Evolutionary conservation across 2,113 vertebrate genomes (phyloP), one percentile per base, ranked within the genome.

Genomic region (Corythaixoides concolor): DNA sequence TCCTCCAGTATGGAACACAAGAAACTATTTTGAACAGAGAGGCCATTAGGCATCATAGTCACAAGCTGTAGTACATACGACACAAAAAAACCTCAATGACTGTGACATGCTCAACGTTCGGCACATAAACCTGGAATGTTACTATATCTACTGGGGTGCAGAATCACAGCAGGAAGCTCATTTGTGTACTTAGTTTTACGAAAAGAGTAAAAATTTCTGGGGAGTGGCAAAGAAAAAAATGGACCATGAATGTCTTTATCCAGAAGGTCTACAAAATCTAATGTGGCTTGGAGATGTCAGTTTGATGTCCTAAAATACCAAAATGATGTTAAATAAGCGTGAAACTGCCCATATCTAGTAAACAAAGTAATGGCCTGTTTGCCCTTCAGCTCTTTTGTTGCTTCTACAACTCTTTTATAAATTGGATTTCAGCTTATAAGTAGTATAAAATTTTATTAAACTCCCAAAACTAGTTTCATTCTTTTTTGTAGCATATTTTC

Each of bases 171-270:
- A 88, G 63, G 11, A 53, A 62, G 2, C 5, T n/a, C 64, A n/a
- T 56, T 62, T 73, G 4, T 73, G 11, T 33, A n/a, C 11, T 49
- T 63, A 12, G 5, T 45, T 74, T 81, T 78, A 41, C 19, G 26
- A 52, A 90, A 90, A 69, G 8, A 84, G 20, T 28, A 60, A 50
- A 78, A 9, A 8, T 3, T 35, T 28, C 39, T 15, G 7, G 8
- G 8, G 14, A 0, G 1, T 58, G 21, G 4, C 3, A n/a, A 73
- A 72, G 4, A 3, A 26, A 58, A 41, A 49, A 60, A 52, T 4
- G 20, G 5, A 43, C 6, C 41, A 66, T 60, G 21, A 41, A 33
- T 17, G 2, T 74, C 12, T 75, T 62, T 63, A 49, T 14, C 4
- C 23, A 70, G 55, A 52, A 69, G 7, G 17, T 47, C 18, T 56